Evolutionary conservation across 2,888 invertebrate species (phyloP).

Genomic region (Trimorus sp.): DNA sequence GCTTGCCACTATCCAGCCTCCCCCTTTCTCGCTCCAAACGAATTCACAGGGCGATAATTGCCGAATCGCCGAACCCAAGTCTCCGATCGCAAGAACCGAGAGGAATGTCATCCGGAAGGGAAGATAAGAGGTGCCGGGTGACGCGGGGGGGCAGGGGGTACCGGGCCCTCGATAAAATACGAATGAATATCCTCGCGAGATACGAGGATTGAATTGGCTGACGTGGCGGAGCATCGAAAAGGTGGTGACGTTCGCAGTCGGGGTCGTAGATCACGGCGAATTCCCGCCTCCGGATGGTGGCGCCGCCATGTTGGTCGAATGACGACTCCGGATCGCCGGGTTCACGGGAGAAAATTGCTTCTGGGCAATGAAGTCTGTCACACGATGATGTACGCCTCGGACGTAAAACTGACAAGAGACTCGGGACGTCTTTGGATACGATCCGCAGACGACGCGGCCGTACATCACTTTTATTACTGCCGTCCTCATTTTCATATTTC

Average conservation of each 20-base stretch:
- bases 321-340: slow-evolving; percentile 69
- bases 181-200: slow-evolving; percentile 66
- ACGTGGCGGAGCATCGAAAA: slow-evolving; percentile 74
- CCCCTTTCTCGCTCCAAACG: too few relatives aligned
- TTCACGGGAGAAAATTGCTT: slow-evolving; percentile 73
- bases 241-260: slow-evolving; percentile 73
- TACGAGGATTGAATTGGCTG: slow-evolving; percentile 71
- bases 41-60: slow-evolving; percentile 12
- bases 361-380: slow-evolving; percentile 78
- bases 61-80: slow-evolving; percentile 8
- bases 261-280: slow-evolving; percentile 74
- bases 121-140: slow-evolving; percentile 44
- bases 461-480: slow-evolving; percentile 81
- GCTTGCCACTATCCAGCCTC: too few relatives aligned
- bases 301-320: slow-evolving; percentile 68
- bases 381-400: slow-evolving; percentile 77
- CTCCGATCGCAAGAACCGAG: slow-evolving; percentile 9
- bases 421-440: slow-evolving; percentile 68
- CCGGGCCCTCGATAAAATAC: slow-evolving; percentile 44
- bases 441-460: slow-evolving; percentile 71
- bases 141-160: slow-evolving; percentile 17
- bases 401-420: slow-evolving; percentile 79
- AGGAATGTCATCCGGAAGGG: slow-evolving; percentile 40
- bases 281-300: slow-evolving; percentile 71
- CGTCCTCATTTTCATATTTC: slow-evolving; percentile 82